phyloP scores from a whole-genome alignment of 2,797 vertebrate genomes.

The Clarias pachynema region DNA sequence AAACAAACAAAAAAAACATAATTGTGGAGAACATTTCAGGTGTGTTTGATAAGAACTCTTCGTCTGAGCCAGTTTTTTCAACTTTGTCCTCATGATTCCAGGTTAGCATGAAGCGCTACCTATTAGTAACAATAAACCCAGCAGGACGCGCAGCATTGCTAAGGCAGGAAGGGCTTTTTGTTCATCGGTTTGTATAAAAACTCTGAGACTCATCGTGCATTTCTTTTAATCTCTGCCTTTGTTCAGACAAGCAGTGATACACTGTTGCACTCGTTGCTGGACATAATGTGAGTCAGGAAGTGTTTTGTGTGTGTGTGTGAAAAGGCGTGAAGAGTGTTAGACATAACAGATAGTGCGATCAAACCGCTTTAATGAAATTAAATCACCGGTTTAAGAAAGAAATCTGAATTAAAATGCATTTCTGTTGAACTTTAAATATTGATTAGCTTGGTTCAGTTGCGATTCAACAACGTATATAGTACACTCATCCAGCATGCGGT shows the following conservation, averaged over 20 bases:
- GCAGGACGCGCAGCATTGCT: constrained; percentile 12
- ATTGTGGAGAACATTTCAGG: neutral
- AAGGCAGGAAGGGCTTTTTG: neutral
- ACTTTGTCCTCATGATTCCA: neutral
- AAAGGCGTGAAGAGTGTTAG: neutral
- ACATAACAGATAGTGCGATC: too few relatives aligned
- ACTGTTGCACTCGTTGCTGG: neutral
- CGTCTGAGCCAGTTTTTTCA: neutral
- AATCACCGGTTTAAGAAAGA: too few relatives aligned
- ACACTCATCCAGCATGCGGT: too few relatives aligned
- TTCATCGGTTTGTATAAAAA: neutral
- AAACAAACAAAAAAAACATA: too few relatives aligned
- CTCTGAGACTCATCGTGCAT: neutral
- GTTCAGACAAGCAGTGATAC: neutral
- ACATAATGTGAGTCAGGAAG: neutral
- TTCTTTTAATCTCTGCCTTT: neutral
- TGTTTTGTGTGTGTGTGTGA: neutral
- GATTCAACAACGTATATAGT: too few relatives aligned
- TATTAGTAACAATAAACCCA: neutral
- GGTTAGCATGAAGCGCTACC: neutral
- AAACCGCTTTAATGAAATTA: too few relatives aligned
- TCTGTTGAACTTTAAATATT: neutral
- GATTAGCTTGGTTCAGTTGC: too few relatives aligned
- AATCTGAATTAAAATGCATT: neutral
- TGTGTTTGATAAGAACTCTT: neutral